Evolutionary conservation across 2,888 invertebrate species (phyloP).

Genomic region (Ichneumoninae sp.): DNA sequence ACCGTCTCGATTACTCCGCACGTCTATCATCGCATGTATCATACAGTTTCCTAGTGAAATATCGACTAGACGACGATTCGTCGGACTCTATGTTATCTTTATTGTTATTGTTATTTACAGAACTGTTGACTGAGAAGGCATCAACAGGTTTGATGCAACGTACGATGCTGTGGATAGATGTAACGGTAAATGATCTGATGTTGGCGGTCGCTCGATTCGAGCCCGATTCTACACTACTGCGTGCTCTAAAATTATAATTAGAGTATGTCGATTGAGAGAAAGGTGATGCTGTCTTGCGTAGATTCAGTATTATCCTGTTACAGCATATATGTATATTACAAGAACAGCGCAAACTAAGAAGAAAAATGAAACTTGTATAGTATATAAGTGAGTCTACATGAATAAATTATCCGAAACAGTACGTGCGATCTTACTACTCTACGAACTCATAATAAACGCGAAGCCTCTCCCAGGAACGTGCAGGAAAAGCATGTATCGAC

Average conservation of each 20-base stretch:
- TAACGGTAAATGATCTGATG: constrained; percentile 65
- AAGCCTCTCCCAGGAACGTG: not conserved
- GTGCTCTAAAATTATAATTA: constrained; percentile 30
- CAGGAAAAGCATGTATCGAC: not conserved
- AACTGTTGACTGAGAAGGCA: constrained; percentile 76
- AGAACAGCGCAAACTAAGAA: constrained; percentile 46
- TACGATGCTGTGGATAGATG: constrained; percentile 73
- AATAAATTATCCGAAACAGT: constrained; percentile 64
- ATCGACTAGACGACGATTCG: not conserved
- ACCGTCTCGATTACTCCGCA: not conserved
- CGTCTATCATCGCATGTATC: not conserved
- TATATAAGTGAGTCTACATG: constrained; percentile 56
- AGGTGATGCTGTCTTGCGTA: constrained; percentile 60
- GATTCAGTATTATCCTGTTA: constrained; percentile 68
- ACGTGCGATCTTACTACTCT: not conserved
- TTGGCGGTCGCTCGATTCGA: constrained; percentile 41
- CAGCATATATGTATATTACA: constrained; percentile 50
- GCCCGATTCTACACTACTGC: constrained; percentile 39
- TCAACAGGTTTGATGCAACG: constrained; percentile 69
- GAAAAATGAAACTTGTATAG: constrained; percentile 65
- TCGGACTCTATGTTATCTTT: constrained; percentile 5
- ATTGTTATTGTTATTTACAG: constrained; percentile 69
- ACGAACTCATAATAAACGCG: not conserved
- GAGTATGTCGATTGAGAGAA: constrained; percentile 35
- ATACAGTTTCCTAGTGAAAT: not conserved